Base-by-base conservation (phyloP, 2,113 vertebrate species). In the Pavo muticus region DNA sequence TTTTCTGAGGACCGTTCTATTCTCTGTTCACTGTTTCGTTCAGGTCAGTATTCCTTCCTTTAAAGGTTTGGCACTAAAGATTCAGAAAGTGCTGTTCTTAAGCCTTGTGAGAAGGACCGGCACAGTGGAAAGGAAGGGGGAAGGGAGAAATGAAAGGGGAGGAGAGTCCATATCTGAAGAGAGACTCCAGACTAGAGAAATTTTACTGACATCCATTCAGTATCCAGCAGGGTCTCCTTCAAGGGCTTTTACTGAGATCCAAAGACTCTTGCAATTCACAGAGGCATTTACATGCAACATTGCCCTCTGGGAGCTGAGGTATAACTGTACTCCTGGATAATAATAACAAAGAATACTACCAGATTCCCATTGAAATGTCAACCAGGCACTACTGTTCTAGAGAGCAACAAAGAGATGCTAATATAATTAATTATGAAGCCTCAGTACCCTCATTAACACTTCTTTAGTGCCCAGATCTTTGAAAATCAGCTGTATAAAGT, bases 401-500 rank as follows among this genome's bases (percentile, higher is more conserved):
- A 60, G 35, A 80, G 79, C 92, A 93, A 97, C 94, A 96, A 96
- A 95, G 95, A 95, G 85, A 95, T 95, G 95, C 90, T 96, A 95
- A 95, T 94, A 94, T 95, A 88, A 96, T 95, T 97, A 97, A 96
- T 95, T 94, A 95, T 81, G 93, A 97, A 96, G 90, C 93, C 94
- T 94, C 94, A 61, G 69, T 95, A 77, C 87, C 95, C 94, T 97
- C 94, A 96, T 96, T 97, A 97, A 93, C 96, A 97, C 90, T 95
- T 95, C 87, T 96, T 97, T 94, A 93, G 95, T 78, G 82, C 94
- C 72, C 95, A 74, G 61, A 91, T 95, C 96, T 96, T 95, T 95
- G 88, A 93, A 96, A 96, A 94, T 96, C 93, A 94, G 85, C 79
- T 95, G 83, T 95, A 90, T 84, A 88, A 96, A 95, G 91, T 93